Evolutionary conservation across 2,113 vertebrate genomes (phyloP).

Genomic region (Peromyscus polionotus): DNA sequence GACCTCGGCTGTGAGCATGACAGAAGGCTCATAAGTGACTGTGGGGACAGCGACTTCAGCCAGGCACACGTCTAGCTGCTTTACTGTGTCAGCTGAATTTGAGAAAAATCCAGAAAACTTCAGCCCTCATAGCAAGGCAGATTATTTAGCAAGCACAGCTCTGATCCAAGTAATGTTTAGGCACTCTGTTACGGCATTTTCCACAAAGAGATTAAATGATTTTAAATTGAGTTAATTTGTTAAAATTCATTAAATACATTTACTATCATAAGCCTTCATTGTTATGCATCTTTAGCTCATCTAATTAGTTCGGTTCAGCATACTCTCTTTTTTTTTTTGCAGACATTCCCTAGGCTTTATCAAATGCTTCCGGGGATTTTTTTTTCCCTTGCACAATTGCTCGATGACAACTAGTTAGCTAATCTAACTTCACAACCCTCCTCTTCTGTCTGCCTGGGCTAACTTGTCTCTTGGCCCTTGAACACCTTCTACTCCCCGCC

Average conservation of each 20-base stretch:
- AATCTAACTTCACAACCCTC: too few relatives aligned
- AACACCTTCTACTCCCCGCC: background rate
- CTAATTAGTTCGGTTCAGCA: background rate
- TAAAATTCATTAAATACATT: constrained; percentile 56
- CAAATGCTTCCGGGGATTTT: background rate
- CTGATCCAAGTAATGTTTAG: background rate
- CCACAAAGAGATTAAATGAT: constrained; percentile 41
- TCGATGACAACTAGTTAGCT: background rate
- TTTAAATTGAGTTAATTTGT: constrained; percentile 60
- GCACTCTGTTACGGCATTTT: background rate
- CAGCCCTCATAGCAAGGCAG: background rate
- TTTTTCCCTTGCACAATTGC: background rate
- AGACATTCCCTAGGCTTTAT: background rate
- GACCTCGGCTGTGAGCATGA: fast-evolving
- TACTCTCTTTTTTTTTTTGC: background rate
- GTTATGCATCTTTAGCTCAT: background rate
- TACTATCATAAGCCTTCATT: background rate
- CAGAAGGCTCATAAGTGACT: background rate
- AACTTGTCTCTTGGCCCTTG: background rate
- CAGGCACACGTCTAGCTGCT: background rate
- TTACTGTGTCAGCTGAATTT: background rate
- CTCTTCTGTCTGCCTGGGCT: fast-evolving
- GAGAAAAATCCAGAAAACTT: background rate
- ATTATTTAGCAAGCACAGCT: background rate
- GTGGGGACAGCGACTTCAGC: background rate